Evolutionary conservation across 2,113 vertebrate species (phyloP), one percentile per base, ranked within the genome.

Genomic region (Centropristis striata): DNA sequence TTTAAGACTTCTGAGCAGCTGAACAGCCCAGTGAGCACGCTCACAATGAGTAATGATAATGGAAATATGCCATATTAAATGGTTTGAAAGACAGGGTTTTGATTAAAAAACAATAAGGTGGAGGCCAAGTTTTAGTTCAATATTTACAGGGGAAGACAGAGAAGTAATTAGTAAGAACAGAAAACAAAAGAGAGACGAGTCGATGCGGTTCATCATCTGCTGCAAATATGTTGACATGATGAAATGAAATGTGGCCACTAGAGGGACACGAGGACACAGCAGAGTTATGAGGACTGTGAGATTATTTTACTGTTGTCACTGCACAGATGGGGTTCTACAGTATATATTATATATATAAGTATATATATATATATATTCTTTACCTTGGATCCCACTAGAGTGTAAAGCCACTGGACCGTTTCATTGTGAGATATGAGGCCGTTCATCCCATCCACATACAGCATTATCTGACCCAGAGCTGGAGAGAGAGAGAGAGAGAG

Each of bases 361-460:
- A n/a, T n/a, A n/a, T n/a, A n/a, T n/a, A n/a, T n/a, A n/a, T n/a
- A n/a, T n/a, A 21, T 41, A 41, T 36, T 50, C 88, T 94, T 89
- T 97, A 99, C 98, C 98, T 99, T 99, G 64, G 98, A 98, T 63
- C 98, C 98, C 9, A 97, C 95, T 73, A 99, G 96, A 0, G 96
- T 96, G 87, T 99, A 98, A 28, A 99, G 96, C 98, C 98, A 99
- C 71, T 99, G 97, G 83, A 99, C 96, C 1, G 97, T 98, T 93
- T 99, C 98, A 87, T 95, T 98, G 90, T 99, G 97, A 90, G 95
- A 95, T 87, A 99, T 98, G 61, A 99, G 96, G 59, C 98, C 98
- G 51, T 99, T 99, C 97, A 99, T 99, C 77, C 98, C 98, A 88
- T 99, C 98, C 8, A 99, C 98, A 23, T 98, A 99, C 74, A 99